Percentiles rank a stretch among this genome's conserved stretches.
These are phyloP conservation scores for Lanius ludovicianus DNA, from an alignment of 2,113 vertebrate genomes.

Conservation along the genomic window DNA sequence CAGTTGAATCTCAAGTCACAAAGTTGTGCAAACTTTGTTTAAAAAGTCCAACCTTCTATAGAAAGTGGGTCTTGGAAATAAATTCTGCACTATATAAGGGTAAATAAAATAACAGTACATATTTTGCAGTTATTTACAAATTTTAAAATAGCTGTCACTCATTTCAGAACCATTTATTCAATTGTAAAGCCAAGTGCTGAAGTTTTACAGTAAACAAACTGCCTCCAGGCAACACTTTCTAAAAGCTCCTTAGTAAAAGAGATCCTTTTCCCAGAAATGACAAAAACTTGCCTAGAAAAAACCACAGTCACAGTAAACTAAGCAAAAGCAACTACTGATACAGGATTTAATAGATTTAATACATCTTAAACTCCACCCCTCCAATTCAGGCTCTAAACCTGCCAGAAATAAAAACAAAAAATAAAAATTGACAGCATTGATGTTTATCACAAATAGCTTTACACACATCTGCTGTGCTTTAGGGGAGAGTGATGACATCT, in stretches of 20 bases:
- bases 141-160: slow-evolving; percentile 90
- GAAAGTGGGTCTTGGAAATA: slow-evolving; percentile 69
- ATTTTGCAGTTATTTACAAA: slow-evolving; percentile 97
- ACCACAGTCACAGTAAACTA: slow-evolving; percentile 62
- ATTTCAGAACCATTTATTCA: slow-evolving; percentile 85
- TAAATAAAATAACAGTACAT: slow-evolving; percentile 97
- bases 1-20: slow-evolving; percentile 63
- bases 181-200: slow-evolving; percentile 73
- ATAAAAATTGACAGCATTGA: slow-evolving; percentile 49
- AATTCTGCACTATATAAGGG: slow-evolving; percentile 83
- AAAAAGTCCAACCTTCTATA: slow-evolving; percentile 27
- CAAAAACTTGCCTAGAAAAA: slow-evolving; percentile 60
- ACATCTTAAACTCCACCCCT: background rate
- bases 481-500: slow-evolving; percentile 33
- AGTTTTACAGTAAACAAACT: slow-evolving; percentile 74
- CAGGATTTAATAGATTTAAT: slow-evolving; percentile 70
- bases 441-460: slow-evolving; percentile 15
- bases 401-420: slow-evolving; percentile 30
- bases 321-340: slow-evolving; percentile 67
- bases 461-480: slow-evolving; percentile 3
- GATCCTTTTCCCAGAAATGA: slow-evolving; percentile 70
- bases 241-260: slow-evolving; percentile 73
- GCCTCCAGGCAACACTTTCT: slow-evolving; percentile 72
- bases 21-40: slow-evolving; percentile 68
- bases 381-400: slow-evolving; percentile 40